Evolutionary conservation across 1,140 invertebrate species (phyloP).

Genomic region (Radopholus similis): DNA sequence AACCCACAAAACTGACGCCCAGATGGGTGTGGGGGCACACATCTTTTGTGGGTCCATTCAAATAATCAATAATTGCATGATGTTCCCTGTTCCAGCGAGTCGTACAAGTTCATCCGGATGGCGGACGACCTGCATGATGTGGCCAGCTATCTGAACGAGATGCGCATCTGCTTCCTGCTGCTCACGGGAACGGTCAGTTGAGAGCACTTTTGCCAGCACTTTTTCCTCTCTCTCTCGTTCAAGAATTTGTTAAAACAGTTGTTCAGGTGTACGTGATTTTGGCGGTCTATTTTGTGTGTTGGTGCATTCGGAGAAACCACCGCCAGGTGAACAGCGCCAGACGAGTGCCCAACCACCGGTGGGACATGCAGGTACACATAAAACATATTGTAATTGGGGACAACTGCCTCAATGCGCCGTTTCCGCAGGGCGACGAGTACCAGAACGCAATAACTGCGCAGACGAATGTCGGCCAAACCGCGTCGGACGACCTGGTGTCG

Average conservation of each 20-base stretch:
- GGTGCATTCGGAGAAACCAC: conserved; percentile 37
- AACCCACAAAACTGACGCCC: not conserved
- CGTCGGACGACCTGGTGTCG: conserved; percentile 41
- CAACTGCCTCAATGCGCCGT: not conserved
- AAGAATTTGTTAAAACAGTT: conserved; percentile 1
- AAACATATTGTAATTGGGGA: not conserved
- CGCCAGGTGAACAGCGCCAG: conserved; percentile 23
- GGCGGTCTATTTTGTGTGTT: conserved; percentile 31
- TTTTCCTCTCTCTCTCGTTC: conserved; percentile 6
- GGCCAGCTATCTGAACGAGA: conserved; percentile 45
- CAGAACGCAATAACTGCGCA: conserved; percentile 24
- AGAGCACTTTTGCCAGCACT: not conserved
- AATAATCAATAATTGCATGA: no score
- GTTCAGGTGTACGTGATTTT: conserved; percentile 37
- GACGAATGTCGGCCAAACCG: conserved; percentile 25
- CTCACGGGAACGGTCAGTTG: conserved; percentile 24
- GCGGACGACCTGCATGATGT: conserved; percentile 52
- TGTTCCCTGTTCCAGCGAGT: conserved; percentile 39
- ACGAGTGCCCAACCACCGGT: conserved; percentile 10
- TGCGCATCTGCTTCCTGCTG: conserved; percentile 47
- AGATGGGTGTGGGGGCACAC: no score
- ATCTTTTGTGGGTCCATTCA: no score
- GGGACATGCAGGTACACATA: conserved; percentile 20
- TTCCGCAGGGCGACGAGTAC: conserved; percentile 20
- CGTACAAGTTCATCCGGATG: conserved; percentile 56